Base-by-base conservation (phyloP, 1,140 invertebrate genomes). In the Cotesia typhae region DNA sequence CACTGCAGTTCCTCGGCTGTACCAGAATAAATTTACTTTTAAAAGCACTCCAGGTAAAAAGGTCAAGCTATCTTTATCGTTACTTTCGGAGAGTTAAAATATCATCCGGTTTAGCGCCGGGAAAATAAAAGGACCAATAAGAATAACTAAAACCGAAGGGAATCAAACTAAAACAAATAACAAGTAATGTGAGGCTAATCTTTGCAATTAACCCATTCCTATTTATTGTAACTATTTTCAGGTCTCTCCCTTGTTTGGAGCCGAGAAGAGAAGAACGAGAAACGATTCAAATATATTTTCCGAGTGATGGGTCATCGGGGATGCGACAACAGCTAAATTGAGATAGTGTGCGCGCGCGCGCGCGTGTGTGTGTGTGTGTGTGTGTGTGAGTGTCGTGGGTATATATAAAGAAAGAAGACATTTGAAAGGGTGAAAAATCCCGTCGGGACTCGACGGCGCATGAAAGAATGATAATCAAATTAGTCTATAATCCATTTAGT, bases 1-100 rank as follows among this genome's bases (percentile, higher is more conserved):
- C 91, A 92, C 77, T 90, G 88, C 63, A 92, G 78, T 77, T 91
- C 90, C 75, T 92, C 91, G 12, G 88, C 91, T 92, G 83, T 53
- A 84, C 84, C 75, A 84, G 60, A 71, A 74, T 36, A 71, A 76
- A 68, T 70, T 71, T 35, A 66, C 71, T 68, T 59, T 72, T 51
- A 73, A 65, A 70, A 59, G n/a, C 37, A 73, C 53, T 41, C n/a
- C 20, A 61, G 41, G 41, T 12, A 20, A 68, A 47, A 36, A 75
- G 72, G 71, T 67, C 53, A 55, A 67, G 53, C 36, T 52, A 35
- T 36, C 7, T 51, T 4, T 4, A 51, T 10, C 20, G 37, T 28
- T 68, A 38, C 38, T 10, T 57, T 55, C 37, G 41, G 5, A 65
- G 7, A 20, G 41, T 65, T 9, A 65, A 65, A 14, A 28, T 57